Percentiles rank a stretch among this genome's conserved stretches.
Evolutionary conservation across 35 echinoderm and acorn worm species (phyloP).

Genomic region (Chiridota heheva): DNA sequence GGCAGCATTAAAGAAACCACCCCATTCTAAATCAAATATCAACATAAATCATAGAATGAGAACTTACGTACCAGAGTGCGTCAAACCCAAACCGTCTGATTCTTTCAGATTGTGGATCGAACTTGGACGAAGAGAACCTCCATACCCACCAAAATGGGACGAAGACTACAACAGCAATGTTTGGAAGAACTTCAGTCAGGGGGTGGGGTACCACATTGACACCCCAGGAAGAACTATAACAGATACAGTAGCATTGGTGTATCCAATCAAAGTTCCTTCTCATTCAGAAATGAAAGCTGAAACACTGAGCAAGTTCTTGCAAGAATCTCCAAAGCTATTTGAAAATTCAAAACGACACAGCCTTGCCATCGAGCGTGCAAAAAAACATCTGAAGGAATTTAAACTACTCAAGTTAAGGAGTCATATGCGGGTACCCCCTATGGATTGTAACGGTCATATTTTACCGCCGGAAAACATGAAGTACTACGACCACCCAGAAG

Average conservation of each 20-base stretch:
- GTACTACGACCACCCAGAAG: slow-evolving; percentile 53
- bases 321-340: slow-evolving; percentile 63
- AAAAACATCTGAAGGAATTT: slow-evolving; percentile 79
- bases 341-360: slow-evolving; percentile 57
- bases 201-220: slow-evolving; percentile 40
- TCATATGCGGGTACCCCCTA: slow-evolving; percentile 85
- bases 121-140: slow-evolving; percentile 53
- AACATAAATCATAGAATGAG: slow-evolving; percentile 77
- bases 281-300: slow-evolving; percentile 74
- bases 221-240: slow-evolving; percentile 34
- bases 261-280: slow-evolving; percentile 75
- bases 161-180: slow-evolving; percentile 89
- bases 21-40: slow-evolving; percentile 64
- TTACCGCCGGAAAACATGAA: slow-evolving; percentile 66
- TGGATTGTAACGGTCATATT: slow-evolving; percentile 61
- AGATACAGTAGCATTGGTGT: slow-evolving; percentile 72
- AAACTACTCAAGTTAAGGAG: slow-evolving; percentile 85
- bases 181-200: slow-evolving; percentile 84
- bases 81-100: slow-evolving; percentile 59
- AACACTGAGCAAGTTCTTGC: slow-evolving; percentile 77
- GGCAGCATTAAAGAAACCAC: slow-evolving; percentile 17
- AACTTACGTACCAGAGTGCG: slow-evolving; percentile 57
- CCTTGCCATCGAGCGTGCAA: slow-evolving; percentile 55
- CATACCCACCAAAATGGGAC: slow-evolving; percentile 90
- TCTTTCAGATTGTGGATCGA: slow-evolving; percentile 81